These are phyloP conservation scores for Latrodectus elegans DNA, from an alignment of 2,888 invertebrate genomes.

Conservation along the genomic window DNA sequence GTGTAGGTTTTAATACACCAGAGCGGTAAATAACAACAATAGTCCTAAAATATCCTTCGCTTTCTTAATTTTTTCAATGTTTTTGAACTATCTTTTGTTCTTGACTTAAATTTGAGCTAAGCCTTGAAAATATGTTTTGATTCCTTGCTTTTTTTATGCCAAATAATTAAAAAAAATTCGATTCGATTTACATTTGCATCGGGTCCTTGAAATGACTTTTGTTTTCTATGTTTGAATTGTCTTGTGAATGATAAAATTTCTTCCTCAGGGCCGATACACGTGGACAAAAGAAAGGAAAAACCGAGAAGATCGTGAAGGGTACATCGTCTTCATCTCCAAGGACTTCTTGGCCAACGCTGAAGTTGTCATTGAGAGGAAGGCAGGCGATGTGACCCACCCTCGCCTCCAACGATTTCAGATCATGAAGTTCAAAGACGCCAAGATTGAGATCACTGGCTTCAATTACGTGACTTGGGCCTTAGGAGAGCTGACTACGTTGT, in stretches of 20 bases:
- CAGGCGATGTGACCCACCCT: slow-evolving; percentile 23
- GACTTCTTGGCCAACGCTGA: slow-evolving; percentile 45
- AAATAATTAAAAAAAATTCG: no score
- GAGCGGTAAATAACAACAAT: no score
- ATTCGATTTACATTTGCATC: no score
- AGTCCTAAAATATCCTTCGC: no score
- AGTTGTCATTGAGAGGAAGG: not conserved
- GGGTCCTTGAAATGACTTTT: no score
- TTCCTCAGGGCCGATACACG: slow-evolving; percentile 58
- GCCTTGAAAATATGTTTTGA: no score
- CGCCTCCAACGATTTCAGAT: slow-evolving; percentile 33
- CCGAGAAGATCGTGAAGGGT: slow-evolving; percentile 6
- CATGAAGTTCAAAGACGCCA: slow-evolving; percentile 42
- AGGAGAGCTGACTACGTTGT: slow-evolving; percentile 50
- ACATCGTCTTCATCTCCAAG: slow-evolving; percentile 55
- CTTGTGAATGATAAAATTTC: not conserved
- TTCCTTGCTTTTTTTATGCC: no score
- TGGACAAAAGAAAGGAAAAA: slow-evolving; percentile 12
- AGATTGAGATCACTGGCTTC: slow-evolving; percentile 47
- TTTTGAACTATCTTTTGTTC: no score
- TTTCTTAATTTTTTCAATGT: no score
- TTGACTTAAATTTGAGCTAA: no score
- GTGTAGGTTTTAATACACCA: no score
- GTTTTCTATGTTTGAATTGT: no score
- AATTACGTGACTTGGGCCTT: slow-evolving; percentile 52